A percentile compares a stretch with the other conserved stretches of the same genome.
Conservation (phyloP, 2,888 invertebrate genomes). For the Norana najaformis region DNA sequence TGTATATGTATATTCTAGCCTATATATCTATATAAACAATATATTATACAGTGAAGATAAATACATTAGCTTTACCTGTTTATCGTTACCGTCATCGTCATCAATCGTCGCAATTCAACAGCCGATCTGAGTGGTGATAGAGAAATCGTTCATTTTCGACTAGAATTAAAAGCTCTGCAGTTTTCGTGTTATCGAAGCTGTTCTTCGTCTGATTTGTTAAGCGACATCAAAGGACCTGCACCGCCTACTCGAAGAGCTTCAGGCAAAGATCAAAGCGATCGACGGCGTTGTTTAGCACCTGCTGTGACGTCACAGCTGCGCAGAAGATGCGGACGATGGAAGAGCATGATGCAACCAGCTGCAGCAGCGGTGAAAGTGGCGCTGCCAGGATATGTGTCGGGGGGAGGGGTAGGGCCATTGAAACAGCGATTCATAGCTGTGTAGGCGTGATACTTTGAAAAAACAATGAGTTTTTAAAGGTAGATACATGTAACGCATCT, state of each 20-base stretch:
- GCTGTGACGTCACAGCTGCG: slow-evolving; percentile 13
- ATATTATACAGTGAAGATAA: no score
- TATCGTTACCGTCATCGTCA: not conserved
- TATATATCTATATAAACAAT: no score
- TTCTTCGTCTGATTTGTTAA: not conserved
- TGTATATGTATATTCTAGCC: no score
- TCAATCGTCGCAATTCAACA: no score
- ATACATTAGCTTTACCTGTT: no score
- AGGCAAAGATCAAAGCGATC: not conserved
- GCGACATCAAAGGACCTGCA: not conserved
- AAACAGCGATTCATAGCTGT: not conserved
- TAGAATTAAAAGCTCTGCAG: not conserved
- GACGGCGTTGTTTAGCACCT: not conserved
- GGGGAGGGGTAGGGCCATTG: not conserved
- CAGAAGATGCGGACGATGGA: not conserved
- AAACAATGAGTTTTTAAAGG: no score
- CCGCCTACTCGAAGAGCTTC: not conserved
- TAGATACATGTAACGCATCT: no score
- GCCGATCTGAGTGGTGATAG: not conserved
- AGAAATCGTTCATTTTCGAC: not conserved
- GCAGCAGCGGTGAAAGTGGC: not conserved
- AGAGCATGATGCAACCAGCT: not conserved
- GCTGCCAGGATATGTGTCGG: not conserved
- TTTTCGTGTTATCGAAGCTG: not conserved
- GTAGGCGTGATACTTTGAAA: not conserved